Percentiles rank a stretch among this genome's conserved stretches.
phyloP scores from a whole-genome alignment of 2,797 vertebrate genomes.

The Chloroceryle amazona region DNA sequence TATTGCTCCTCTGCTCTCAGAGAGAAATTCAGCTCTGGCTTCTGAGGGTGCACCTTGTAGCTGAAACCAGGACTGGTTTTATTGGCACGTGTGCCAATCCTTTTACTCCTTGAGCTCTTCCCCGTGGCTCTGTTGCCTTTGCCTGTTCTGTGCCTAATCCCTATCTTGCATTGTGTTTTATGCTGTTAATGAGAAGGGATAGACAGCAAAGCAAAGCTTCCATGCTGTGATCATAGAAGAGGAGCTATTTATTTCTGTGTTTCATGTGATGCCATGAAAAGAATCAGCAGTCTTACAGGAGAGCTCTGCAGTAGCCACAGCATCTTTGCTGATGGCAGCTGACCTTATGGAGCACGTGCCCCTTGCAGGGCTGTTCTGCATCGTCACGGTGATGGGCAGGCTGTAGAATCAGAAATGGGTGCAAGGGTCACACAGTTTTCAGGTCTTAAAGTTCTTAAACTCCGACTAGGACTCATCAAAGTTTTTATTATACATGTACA shows the following conservation, averaged over 20 bases:
- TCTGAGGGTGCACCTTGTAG: not conserved
- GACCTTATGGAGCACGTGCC: not conserved
- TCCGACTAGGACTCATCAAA: not conserved
- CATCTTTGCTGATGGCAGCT: slow-evolving; percentile 29
- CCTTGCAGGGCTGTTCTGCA: not conserved
- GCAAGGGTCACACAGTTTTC: not conserved
- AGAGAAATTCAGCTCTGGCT: not conserved
- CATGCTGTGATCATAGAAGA: slow-evolving; percentile 49
- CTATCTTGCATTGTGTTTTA: not conserved
- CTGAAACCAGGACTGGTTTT: not conserved
- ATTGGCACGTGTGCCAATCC: not conserved
- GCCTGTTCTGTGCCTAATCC: slow-evolving; percentile 25
- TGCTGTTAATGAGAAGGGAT: slow-evolving; percentile 44
- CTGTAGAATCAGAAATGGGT: not conserved
- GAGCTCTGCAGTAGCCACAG: not conserved
- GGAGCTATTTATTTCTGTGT: slow-evolving; percentile 53
- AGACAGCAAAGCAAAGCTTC: slow-evolving; percentile 55
- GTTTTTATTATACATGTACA: not conserved
- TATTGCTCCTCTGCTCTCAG: not conserved
- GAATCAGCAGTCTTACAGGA: slow-evolving; percentile 1
- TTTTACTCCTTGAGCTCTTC: not conserved
- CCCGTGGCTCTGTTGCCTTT: not conserved
- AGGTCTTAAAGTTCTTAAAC: slow-evolving; percentile 9
- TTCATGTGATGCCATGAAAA: slow-evolving; percentile 55
- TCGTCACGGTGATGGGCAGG: not conserved